Evolutionary conservation across 1,140 invertebrate genomes (phyloP).

Genomic region (Acromyrmex heyeri): DNA sequence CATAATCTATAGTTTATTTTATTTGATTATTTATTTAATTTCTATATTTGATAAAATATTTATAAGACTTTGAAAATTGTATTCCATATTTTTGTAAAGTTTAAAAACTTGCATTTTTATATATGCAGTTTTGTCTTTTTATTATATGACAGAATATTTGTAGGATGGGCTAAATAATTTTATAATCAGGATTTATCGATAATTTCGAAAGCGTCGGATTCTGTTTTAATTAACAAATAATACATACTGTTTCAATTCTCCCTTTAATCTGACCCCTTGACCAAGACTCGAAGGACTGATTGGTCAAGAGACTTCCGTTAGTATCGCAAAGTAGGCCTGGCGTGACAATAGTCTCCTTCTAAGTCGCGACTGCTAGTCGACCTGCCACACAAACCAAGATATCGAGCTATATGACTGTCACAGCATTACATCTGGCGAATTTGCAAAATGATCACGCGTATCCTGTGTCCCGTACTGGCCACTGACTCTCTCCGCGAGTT

Average conservation of each 20-base stretch:
- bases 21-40: neutral
- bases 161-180: neutral
- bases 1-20: neutral
- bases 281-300: constrained; percentile 75
- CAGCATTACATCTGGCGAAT: constrained; percentile 69
- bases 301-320: constrained; percentile 76
- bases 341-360: constrained; percentile 72
- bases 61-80: neutral
- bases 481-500: constrained; percentile 69
- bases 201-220: neutral
- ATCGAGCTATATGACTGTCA: constrained; percentile 28
- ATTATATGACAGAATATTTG: neutral
- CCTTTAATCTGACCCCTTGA: constrained; percentile 73
- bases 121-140: neutral
- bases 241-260: constrained; percentile 63
- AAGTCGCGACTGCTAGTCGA: constrained; percentile 66
- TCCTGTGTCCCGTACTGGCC: constrained; percentile 75
- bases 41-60: neutral
- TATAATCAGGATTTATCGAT: neutral
- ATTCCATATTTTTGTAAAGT: neutral
- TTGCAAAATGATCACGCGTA: constrained; percentile 85
- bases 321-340: constrained; percentile 71
- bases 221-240: neutral
- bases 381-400: constrained; percentile 58
- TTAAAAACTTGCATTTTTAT: neutral